phyloP scores from a whole-genome alignment of 2,888 invertebrate genomes.

The Yponomeuta cagnagella region DNA sequence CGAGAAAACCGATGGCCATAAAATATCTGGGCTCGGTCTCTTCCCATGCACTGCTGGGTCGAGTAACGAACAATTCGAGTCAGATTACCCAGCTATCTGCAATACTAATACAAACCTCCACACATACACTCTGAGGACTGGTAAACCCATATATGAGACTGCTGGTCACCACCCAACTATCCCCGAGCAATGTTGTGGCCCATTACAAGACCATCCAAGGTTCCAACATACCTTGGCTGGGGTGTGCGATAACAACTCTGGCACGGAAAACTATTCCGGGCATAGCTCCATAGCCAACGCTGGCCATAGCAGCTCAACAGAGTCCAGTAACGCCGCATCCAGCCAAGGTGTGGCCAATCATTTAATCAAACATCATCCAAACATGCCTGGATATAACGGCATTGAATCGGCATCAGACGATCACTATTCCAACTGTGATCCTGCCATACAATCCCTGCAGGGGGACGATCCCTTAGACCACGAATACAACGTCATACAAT shows the following conservation, averaged over 20 bases:
- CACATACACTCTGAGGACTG: conserved; percentile 86
- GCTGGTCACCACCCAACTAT: conserved; percentile 59
- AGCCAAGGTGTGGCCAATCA: conserved; percentile 71
- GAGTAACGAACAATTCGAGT: conserved; percentile 89
- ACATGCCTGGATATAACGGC: conserved; percentile 61
- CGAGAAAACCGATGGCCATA: conserved; percentile 80
- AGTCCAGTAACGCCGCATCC: conserved; percentile 70
- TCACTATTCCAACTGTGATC: conserved; percentile 72
- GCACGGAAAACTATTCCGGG: conserved; percentile 78
- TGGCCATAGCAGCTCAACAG: conserved; percentile 71
- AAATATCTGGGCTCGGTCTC: conserved; percentile 84
- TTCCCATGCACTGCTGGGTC: conserved; percentile 89
- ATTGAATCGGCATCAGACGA: conserved; percentile 70
- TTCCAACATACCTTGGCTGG: conserved; percentile 72
- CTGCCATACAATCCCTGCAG: conserved; percentile 66
- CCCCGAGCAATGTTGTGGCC: conserved; percentile 62
- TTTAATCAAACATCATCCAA: conserved; percentile 68
- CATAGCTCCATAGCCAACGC: conserved; percentile 76
- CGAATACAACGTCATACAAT: conserved; percentile 72
- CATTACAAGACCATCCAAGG: conserved; percentile 61
- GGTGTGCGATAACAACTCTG: conserved; percentile 77
- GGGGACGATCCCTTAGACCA: conserved; percentile 69
- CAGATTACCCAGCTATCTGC: conserved; percentile 90
- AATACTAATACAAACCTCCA: conserved; percentile 90
- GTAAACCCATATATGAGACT: conserved; percentile 84